Evolutionary conservation across 2,113 vertebrate species (phyloP).

Genomic region (Dipodomys merriami): DNA sequence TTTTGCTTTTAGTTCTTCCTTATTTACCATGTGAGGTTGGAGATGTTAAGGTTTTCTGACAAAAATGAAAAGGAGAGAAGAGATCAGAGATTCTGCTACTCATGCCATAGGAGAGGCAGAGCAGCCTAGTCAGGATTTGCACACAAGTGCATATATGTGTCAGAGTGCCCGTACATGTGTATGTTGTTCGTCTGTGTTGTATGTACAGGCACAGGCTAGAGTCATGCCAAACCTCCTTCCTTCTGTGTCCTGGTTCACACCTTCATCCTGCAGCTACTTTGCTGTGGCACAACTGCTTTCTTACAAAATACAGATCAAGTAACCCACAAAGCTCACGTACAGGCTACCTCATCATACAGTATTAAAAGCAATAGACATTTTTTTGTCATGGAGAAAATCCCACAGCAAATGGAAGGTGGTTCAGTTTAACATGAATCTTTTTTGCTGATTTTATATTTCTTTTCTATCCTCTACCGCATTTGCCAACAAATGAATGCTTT

Average conservation of each 20-base stretch:
- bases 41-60: constrained; percentile 28
- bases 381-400: neutral
- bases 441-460: neutral
- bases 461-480: no score
- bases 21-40: constrained; percentile 4
- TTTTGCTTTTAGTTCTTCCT: neutral
- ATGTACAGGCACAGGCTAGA: rapidly evolving
- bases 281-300: neutral
- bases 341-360: neutral
- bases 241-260: neutral
- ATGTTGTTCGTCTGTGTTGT: neutral
- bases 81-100: neutral
- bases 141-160: neutral
- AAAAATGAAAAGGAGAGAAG: neutral
- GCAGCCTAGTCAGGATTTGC: rapidly evolving
- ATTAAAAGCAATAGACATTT: neutral
- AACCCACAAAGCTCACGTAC: neutral
- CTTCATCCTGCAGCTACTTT: neutral
- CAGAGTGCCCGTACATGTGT: neutral
- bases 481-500: neutral
- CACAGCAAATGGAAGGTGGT: neutral
- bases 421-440: neutral
- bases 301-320: constrained; percentile 21
- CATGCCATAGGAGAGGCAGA: neutral
- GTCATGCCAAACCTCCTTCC: neutral